Percentiles rank a stretch among this genome's conserved stretches.
These are phyloP conservation scores for Cepphus grylle DNA, from an alignment of 2,113 vertebrate genomes.

Conservation along the genomic window DNA sequence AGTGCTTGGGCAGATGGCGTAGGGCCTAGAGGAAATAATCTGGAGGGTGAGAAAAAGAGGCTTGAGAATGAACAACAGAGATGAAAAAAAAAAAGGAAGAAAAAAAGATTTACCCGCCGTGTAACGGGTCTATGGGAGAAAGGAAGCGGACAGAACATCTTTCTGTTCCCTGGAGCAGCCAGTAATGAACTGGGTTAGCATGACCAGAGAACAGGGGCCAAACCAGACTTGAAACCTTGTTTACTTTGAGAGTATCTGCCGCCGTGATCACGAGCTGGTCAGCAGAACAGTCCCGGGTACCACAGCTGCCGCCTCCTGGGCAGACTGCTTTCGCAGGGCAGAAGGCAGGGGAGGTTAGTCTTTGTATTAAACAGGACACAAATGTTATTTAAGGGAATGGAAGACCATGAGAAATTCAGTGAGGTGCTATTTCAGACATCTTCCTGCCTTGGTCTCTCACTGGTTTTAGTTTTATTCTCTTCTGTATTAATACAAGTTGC, in stretches of 20 bases:
- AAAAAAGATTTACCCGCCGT: accelerated
- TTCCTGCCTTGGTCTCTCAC: background rate
- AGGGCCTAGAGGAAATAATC: background rate
- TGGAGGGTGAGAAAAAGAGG: background rate
- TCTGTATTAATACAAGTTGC: background rate
- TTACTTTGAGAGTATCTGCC: background rate
- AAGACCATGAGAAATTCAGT: background rate
- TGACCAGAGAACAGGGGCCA: background rate
- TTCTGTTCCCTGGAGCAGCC: background rate
- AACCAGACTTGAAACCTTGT: background rate
- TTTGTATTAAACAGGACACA: background rate
- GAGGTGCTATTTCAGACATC: background rate
- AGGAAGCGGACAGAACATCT: background rate
- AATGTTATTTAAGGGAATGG: background rate
- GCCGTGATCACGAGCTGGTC: background rate
- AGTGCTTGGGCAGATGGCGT: background rate
- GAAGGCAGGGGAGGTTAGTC: background rate
- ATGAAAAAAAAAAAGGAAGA: too few species aligned
- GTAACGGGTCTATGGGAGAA: background rate
- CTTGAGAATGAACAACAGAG: background rate
- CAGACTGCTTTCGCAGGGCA: background rate
- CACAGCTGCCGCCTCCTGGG: background rate
- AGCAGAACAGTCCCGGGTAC: background rate
- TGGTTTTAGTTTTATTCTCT: background rate
- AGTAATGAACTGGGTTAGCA: background rate